Evolutionary conservation across 92 coral and sea anemone species (phyloP), one percentile per base, ranked within the genome.

Genomic region (Hydrozoanthus gracilis): DNA sequence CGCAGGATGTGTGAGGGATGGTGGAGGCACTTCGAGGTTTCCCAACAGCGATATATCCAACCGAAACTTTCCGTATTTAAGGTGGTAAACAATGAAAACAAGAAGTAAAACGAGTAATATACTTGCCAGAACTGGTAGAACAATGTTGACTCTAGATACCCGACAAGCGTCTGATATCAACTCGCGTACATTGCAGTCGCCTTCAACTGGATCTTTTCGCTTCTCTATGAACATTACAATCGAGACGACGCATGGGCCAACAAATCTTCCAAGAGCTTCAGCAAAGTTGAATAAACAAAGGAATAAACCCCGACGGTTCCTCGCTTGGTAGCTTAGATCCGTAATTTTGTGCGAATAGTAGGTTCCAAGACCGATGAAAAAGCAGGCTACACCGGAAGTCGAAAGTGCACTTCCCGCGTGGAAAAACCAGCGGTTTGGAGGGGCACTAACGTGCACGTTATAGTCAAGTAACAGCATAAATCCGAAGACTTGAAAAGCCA

Each of bases 311-410:
- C 99, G 82, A 35, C 99, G 93, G 74, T 97, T 97, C 48, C 98
- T 79, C 39, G 99, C 99, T 68, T 97, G 98, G 65, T 97, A 92
- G 52, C 97, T 93, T 65, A 92, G 88, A 74, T 97, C 99, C 56
- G 99, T 97, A 18, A 97, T 89, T 76, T 97, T 97, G 39, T 94
- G 96, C 15, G 98, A 97, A 88, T 90, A 97, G 58, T 97, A 97
- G 49, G 94, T 92, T 10, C 98, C 98, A 7, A 88, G 71, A 3
- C 99, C 99, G 35, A 96, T 95, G 80, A 97, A 88, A 88, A 97
- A 93, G 44, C 92, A 83, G 16, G 98, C 98, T 0, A 91, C 92
- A 91, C 99, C 99, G 96, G 98, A 97, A 93, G 93, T 91, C 6
- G 92, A 73, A 0, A 95, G 89, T 2, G 94, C 95, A 39, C 93